Evolutionary conservation across 2,888 invertebrate species (phyloP).

Genomic region (Acleris emargana): DNA sequence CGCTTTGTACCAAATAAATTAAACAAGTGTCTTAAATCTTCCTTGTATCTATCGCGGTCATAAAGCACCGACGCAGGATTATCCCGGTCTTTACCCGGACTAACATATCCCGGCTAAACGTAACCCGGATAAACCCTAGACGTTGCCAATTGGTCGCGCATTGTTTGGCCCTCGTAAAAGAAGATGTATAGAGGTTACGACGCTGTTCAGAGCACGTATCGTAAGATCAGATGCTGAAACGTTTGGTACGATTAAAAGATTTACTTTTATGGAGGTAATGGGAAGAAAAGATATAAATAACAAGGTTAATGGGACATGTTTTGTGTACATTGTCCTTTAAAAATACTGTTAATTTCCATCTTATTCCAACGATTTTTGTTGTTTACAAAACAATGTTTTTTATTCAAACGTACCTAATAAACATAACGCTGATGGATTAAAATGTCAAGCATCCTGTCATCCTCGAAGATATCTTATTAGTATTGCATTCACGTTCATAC

Average conservation of each 20-base stretch:
- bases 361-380: too few species aligned
- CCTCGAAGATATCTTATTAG: slow-evolving; percentile 25
- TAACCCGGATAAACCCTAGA: slow-evolving; percentile 43
- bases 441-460: slow-evolving; percentile 30
- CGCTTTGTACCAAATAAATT: slow-evolving; percentile 10
- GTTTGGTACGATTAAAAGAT: too few species aligned
- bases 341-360: too few species aligned
- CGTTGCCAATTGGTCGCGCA: slow-evolving; percentile 58
- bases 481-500: slow-evolving; percentile 22
- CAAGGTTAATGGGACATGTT: too few species aligned
- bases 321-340: too few species aligned
- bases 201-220: background rate
- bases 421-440: slow-evolving; percentile 14
- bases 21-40: slow-evolving; percentile 43
- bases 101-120: slow-evolving; percentile 44
- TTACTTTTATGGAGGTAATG: background rate
- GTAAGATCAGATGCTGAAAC: slow-evolving; percentile 2
- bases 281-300: background rate
- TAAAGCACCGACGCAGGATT: slow-evolving; percentile 59
- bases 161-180: slow-evolving; percentile 57
- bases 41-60: slow-evolving; percentile 47
- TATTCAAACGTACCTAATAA: slow-evolving; percentile 8
- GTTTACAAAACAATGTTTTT: background rate
- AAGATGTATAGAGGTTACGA: slow-evolving; percentile 48
- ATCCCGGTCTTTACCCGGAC: slow-evolving; percentile 45